phyloP scores from a whole-genome alignment of 2,113 vertebrate species.

The Amblyopsis rosae region DNA sequence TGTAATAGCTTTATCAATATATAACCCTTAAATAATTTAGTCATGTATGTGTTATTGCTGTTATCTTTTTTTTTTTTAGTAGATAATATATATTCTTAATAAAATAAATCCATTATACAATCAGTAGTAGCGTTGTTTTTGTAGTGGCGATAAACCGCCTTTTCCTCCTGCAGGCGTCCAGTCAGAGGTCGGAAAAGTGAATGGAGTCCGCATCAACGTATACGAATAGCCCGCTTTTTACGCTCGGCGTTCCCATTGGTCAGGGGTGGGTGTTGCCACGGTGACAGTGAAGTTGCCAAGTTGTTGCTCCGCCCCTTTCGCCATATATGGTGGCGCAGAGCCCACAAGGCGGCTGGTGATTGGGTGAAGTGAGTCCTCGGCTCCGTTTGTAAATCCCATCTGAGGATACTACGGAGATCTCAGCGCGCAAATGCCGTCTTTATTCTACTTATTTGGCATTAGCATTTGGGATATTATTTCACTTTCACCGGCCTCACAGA shows the following conservation, averaged over 20 bases:
- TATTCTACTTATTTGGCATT: slow-evolving; percentile 51
- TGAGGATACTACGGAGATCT: slow-evolving; percentile 49
- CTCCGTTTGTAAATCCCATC: slow-evolving; percentile 75
- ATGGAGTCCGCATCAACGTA: slow-evolving; percentile 70
- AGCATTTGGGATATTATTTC: slow-evolving; percentile 53
- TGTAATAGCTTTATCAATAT: slow-evolving; percentile 17
- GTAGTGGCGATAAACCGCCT: slow-evolving; percentile 63
- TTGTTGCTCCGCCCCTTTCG: slow-evolving; percentile 60
- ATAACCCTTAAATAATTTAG: neutral
- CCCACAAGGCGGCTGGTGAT: slow-evolving; percentile 59
- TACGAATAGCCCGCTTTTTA: slow-evolving; percentile 80
- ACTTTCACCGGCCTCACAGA: slow-evolving; percentile 37
- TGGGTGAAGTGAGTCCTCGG: slow-evolving; percentile 57
- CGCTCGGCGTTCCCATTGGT: slow-evolving; percentile 65
- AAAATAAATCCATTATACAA: slow-evolving; percentile 23
- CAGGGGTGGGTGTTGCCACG: slow-evolving; percentile 66
- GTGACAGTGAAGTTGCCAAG: slow-evolving; percentile 71
- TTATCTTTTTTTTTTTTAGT: neutral
- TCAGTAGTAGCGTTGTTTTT: slow-evolving; percentile 54
- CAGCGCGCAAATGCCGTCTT: slow-evolving; percentile 77
- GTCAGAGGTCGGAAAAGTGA: slow-evolving; percentile 61
- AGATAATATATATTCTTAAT: slow-evolving; percentile 10
- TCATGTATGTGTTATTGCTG: neutral
- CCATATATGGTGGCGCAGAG: slow-evolving; percentile 58
- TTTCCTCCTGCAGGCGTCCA: slow-evolving; percentile 47